Evolutionary conservation across 1,140 invertebrate genomes (phyloP), one percentile per base, ranked within the genome.

Genomic region (Laupala kohalensis): DNA sequence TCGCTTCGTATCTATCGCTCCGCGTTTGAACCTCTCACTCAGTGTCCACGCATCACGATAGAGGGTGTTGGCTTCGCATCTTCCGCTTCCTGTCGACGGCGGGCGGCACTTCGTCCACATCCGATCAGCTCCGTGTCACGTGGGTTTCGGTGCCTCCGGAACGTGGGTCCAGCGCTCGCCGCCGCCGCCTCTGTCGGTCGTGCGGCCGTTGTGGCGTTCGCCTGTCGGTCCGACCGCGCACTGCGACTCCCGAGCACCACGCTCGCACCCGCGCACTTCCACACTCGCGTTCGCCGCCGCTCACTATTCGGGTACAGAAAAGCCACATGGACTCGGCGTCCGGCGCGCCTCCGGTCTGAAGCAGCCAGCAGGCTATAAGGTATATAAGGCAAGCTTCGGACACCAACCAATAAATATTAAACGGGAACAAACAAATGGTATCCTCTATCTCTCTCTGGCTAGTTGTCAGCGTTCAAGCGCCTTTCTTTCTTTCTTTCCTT

Each of bases 381-480:
- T 68, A 68, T 68, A 68, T 23, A 68, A 68, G 67, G 28, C 25
- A 27, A 15, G 25, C 25, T 63, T 53, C 63, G 69, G 69, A 70
- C 69, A 68, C 71, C 71, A n/a, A 72, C 65, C 71, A 69, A 72
- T 72, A 72, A 72, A 72, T 72, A 72, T 72, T 72, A 72, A 72
- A 72, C 65, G 71, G 65, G 71, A 72, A 72, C 71, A 72, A 72
- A 72, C 71, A 72, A 72, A 72, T 72, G 71, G 71, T 72, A 15
- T 68, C 27, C 62, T 72, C 25, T 67, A 24, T 72, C 67, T 72
- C 30, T 72, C 25, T 72, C 28, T 64, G 24, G 23, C 65, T 68
- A 25, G 25, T 67, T 53, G 26, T 68, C 26, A n/a, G 29, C 25
- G 29, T 19, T 19, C 27, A 68, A 68, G 26, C 62, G 24, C 64